Evolutionary conservation across 92 coral and sea anemone species (phyloP).

Genomic region (Parazoanthus atlanticus): DNA sequence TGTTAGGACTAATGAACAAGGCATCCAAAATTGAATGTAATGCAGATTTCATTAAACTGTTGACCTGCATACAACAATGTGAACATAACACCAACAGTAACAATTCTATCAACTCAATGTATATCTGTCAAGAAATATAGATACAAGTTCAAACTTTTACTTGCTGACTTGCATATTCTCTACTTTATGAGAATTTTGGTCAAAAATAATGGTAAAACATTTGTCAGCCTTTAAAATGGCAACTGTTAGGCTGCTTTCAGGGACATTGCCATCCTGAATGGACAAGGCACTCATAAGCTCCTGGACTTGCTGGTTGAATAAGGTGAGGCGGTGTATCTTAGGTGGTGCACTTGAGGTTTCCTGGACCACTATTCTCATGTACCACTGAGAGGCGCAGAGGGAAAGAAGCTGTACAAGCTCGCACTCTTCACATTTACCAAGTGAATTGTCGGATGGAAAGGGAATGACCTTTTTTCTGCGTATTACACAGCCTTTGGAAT

Average conservation of each 20-base stretch:
- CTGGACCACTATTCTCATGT: constrained; percentile 51
- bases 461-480: constrained; percentile 56
- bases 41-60: constrained; percentile 32
- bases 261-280: constrained; percentile 16
- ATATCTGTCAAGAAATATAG: constrained; percentile 38
- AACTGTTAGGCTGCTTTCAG: constrained; percentile 45
- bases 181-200: constrained; percentile 44
- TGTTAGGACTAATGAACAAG: background rate
- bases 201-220: constrained; percentile 25
- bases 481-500: constrained; percentile 49
- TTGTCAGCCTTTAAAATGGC: constrained; percentile 47
- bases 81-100: constrained; percentile 37
- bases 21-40: constrained; percentile 12
- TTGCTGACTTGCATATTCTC: constrained; percentile 38
- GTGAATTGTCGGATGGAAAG: constrained; percentile 46
- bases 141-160: constrained; percentile 39
- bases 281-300: constrained; percentile 43
- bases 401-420: constrained; percentile 43
- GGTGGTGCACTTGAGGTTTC: constrained; percentile 47
- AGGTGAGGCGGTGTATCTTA: constrained; percentile 43
- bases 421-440: constrained; percentile 56
- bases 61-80: constrained; percentile 30
- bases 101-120: constrained; percentile 39
- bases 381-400: constrained; percentile 57
- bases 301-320: constrained; percentile 61